These are phyloP conservation scores for Pollenia labialis DNA, from an alignment of 2,888 invertebrate species.

Conservation along the genomic window DNA sequence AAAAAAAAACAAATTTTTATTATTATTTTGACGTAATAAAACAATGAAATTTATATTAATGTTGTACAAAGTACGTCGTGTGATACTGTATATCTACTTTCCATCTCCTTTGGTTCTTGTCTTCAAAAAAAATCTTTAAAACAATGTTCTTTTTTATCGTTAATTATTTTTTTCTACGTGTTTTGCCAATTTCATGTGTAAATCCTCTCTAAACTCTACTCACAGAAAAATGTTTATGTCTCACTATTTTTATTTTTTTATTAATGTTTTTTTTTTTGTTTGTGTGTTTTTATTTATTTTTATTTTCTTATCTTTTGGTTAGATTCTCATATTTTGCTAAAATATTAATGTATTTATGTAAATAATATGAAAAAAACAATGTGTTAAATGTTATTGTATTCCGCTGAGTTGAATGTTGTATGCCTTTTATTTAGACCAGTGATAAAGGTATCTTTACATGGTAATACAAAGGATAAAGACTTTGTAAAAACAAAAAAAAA, in stretches of 20 bases:
- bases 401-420: slow-evolving; percentile 9
- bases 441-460: no score
- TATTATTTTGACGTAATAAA: slow-evolving; percentile 5
- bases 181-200: slow-evolving; percentile 29
- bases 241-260: slow-evolving; percentile 67
- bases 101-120: slow-evolving; percentile 1
- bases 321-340: slow-evolving; percentile 67
- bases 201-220: slow-evolving; percentile 12
- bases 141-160: neutral
- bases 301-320: neutral
- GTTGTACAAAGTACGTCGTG: slow-evolving; percentile 56
- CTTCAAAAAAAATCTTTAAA: slow-evolving; percentile 10
- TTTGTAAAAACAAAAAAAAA: no score
- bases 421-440: neutral
- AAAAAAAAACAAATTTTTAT: slow-evolving; percentile 31
- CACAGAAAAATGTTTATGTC: slow-evolving; percentile 27
- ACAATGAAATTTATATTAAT: slow-evolving; percentile 28
- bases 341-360: slow-evolving; percentile 6
- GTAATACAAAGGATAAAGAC: no score
- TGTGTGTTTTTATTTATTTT: slow-evolving; percentile 24
- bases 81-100: slow-evolving; percentile 1
- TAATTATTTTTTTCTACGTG: neutral
- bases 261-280: slow-evolving; percentile 15
- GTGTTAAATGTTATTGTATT: neutral
- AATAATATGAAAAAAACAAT: no score